Conservation (phyloP, 2,113 vertebrate genomes). For the Lates calcarifer region DNA sequence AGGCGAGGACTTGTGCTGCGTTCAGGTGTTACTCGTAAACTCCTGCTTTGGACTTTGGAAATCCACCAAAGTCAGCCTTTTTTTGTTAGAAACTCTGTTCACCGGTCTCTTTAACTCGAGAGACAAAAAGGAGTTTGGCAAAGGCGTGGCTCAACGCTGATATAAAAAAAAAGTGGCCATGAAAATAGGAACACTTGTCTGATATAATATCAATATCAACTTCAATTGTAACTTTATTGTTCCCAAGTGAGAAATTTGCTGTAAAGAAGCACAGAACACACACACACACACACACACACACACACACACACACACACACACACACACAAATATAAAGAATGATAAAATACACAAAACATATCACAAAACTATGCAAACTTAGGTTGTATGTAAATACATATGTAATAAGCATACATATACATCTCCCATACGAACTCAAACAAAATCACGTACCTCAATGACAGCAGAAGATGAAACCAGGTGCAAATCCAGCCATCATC, state of each 20-base stretch:
- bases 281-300: not conserved
- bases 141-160: not conserved
- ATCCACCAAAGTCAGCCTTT: not conserved
- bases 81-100: not conserved
- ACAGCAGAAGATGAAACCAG: not conserved
- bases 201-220: not conserved
- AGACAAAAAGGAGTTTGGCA: not conserved
- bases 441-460: not conserved
- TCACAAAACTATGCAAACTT: too few species aligned
- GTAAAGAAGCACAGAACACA: not conserved
- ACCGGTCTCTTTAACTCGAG: not conserved
- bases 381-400: too few species aligned
- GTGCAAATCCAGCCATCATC: not conserved
- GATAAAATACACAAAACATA: not conserved
- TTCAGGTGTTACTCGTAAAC: constrained; percentile 67
- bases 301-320: not conserved
- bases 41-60: not conserved
- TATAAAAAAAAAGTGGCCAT: not conserved
- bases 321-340: not conserved
- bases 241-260: not conserved
- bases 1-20: constrained; percentile 69
- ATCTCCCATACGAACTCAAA: not conserved
- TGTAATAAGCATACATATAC: too few species aligned
- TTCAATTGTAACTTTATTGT: not conserved
- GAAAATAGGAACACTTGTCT: not conserved